Conservation (phyloP, 1,140 invertebrate genomes). For the Diorhabda carinulata region DNA sequence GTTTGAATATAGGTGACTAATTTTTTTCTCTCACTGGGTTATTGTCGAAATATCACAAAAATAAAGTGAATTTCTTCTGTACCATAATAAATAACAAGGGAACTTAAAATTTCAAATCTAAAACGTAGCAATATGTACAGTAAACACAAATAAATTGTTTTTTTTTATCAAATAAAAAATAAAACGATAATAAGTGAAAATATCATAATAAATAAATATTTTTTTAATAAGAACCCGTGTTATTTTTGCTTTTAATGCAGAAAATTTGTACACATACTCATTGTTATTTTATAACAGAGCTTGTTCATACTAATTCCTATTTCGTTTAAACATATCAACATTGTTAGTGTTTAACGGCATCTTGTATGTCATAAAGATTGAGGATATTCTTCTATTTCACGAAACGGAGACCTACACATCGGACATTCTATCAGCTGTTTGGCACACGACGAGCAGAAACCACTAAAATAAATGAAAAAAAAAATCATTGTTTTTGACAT, state of each 20-base stretch:
- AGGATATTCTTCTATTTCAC: constrained; percentile 37
- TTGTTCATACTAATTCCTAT: constrained; percentile 2
- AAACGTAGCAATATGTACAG: no score
- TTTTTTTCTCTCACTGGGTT: no score
- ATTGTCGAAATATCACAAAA: no score
- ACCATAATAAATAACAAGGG: no score
- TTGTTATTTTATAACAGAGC: constrained; percentile 8
- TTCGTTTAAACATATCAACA: constrained; percentile 15
- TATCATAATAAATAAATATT: constrained; percentile 19
- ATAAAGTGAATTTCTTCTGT: no score
- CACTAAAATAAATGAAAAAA: constrained; percentile 56
- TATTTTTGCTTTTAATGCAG: constrained; percentile 17
- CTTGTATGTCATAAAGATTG: constrained; percentile 26
- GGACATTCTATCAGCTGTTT: constrained; percentile 77
- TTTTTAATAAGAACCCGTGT: constrained; percentile 24
- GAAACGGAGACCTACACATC: constrained; percentile 68
- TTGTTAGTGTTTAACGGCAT: constrained; percentile 2
- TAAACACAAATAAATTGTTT: no score
- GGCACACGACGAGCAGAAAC: constrained; percentile 80
- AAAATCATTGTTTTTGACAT: not conserved
- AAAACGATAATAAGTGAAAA: not conserved
- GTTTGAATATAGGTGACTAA: no score
- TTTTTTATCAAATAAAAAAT: no score
- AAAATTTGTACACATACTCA: constrained; percentile 25
- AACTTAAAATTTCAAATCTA: no score